Conservation (phyloP, 2,113 vertebrate genomes). For the Crotalus tigris region DNA sequence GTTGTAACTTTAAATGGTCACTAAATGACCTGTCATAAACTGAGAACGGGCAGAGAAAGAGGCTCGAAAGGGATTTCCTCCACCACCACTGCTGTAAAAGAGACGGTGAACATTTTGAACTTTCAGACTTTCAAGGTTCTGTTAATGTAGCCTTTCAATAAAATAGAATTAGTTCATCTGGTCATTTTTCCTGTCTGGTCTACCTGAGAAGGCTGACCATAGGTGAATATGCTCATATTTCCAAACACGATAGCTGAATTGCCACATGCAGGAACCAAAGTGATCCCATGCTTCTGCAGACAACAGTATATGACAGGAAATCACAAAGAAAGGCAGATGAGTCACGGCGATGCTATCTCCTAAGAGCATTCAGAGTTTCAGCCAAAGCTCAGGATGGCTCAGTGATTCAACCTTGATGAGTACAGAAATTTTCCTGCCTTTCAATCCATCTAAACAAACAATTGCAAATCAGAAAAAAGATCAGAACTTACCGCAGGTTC, state of each 20-base stretch:
- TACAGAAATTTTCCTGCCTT: neutral
- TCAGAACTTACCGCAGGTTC: conserved; percentile 46
- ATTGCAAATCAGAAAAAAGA: neutral
- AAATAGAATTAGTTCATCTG: neutral
- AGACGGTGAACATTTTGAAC: neutral
- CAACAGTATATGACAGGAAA: neutral
- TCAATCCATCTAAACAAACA: neutral
- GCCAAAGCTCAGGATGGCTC: neutral
- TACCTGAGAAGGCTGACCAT: neutral
- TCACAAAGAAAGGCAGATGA: neutral
- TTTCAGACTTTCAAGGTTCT: neutral
- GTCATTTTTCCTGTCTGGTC: neutral
- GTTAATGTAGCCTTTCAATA: neutral
- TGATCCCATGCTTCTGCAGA: neutral
- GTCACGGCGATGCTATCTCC: neutral
- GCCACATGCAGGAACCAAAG: neutral
- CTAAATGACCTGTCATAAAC: neutral
- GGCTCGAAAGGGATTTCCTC: neutral
- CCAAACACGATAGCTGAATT: neutral
- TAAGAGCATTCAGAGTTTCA: neutral
- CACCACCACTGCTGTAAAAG: neutral
- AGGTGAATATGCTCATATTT: neutral
- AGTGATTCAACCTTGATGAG: neutral
- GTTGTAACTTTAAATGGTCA: neutral
- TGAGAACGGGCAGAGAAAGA: neutral